These are phyloP conservation scores for Nymphicus hollandicus DNA, from an alignment of 2,113 vertebrate genomes.

Conservation along the genomic window DNA sequence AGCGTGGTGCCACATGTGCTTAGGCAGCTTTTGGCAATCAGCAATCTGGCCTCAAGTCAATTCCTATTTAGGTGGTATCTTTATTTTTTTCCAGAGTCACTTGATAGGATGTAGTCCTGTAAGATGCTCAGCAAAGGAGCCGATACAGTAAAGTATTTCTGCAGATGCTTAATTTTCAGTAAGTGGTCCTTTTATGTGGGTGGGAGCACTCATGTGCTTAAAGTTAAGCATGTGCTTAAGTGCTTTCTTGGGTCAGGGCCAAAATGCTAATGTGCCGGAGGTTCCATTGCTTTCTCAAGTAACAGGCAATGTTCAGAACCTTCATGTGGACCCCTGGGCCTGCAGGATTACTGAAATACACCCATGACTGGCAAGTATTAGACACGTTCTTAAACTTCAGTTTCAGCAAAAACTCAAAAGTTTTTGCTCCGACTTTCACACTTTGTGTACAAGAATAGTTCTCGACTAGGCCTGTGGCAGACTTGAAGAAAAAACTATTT, in stretches of 20 bases:
- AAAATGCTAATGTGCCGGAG: slow-evolving; percentile 20
- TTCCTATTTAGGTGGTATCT: not conserved
- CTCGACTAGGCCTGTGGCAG: not conserved
- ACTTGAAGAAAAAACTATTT: not conserved
- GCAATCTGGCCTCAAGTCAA: not conserved
- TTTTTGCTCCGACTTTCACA: not conserved
- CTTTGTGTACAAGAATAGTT: not conserved
- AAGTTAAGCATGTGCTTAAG: slow-evolving; percentile 64
- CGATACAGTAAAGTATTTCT: slow-evolving; percentile 50
- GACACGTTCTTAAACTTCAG: not conserved
- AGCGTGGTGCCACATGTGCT: not conserved
- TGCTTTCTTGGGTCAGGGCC: slow-evolving; percentile 54
- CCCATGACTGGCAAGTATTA: not conserved
- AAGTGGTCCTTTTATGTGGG: slow-evolving; percentile 57
- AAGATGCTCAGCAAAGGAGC: slow-evolving; percentile 27
- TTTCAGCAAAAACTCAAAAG: not conserved
- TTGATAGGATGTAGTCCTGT: slow-evolving; percentile 40
- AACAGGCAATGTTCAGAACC: not conserved
- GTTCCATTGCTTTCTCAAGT: slow-evolving; percentile 40
- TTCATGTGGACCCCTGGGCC: not conserved
- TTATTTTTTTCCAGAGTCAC: not conserved
- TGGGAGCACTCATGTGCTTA: slow-evolving; percentile 62
- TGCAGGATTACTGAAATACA: slow-evolving; percentile 2
- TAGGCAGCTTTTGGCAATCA: not conserved
- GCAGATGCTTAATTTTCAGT: slow-evolving; percentile 58